These are phyloP conservation scores for Drosophila pegasa DNA, from an alignment of 2,888 invertebrate genomes.

Conservation along the genomic window DNA sequence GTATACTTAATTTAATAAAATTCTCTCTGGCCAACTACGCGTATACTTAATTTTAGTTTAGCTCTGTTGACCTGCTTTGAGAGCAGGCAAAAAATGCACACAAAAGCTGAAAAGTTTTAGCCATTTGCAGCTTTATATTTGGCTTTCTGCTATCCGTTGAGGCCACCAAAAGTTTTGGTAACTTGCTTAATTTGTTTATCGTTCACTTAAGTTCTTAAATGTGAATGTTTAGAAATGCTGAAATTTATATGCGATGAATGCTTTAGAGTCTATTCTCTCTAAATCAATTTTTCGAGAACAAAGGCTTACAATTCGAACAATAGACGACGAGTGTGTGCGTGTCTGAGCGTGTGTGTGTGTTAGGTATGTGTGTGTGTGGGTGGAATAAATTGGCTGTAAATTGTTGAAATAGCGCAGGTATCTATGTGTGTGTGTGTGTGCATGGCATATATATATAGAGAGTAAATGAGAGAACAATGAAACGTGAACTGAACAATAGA, in stretches of 20 bases:
- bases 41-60: background rate
- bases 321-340: constrained; percentile 38
- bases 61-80: background rate
- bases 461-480: constrained; percentile 55
- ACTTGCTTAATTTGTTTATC: background rate
- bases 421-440: constrained; percentile 24
- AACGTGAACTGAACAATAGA: constrained; percentile 40
- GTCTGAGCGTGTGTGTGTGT: constrained; percentile 12
- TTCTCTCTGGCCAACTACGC: background rate
- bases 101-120: background rate
- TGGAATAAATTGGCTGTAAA: constrained; percentile 50
- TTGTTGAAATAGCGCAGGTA: constrained; percentile 21
- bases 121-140: constrained; percentile 6
- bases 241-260: background rate
- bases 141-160: background rate
- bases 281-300: constrained; percentile 74
- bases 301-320: constrained; percentile 65
- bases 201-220: constrained; percentile 8
- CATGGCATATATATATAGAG: constrained; percentile 33
- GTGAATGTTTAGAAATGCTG: background rate
- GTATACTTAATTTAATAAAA: constrained; percentile 1
- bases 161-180: background rate
- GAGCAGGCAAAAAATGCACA: background rate
- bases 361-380: constrained; percentile 16
- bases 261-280: constrained; percentile 35